phyloP scores from a whole-genome alignment of 2,888 invertebrate species.

The Chymomyza caudatula region DNA sequence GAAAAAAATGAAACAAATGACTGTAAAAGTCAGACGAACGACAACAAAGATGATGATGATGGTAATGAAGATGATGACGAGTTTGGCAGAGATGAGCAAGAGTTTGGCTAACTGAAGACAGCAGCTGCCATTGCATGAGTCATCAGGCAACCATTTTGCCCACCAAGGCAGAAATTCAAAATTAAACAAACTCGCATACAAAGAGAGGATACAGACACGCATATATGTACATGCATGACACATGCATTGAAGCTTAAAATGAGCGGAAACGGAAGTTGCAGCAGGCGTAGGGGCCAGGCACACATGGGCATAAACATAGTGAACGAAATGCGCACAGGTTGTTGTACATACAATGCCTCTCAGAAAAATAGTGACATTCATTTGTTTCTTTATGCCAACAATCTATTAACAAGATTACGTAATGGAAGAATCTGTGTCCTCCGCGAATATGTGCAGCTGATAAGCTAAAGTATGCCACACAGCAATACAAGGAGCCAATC shows the following conservation, averaged over 20 bases:
- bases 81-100: neutral
- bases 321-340: conserved; percentile 52
- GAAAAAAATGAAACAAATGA: neutral
- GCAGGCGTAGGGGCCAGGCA: conserved; percentile 22
- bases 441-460: too few species aligned
- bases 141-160: neutral
- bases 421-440: too few species aligned
- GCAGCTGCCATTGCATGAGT: neutral
- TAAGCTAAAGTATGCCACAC: too few species aligned
- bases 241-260: conserved; percentile 19
- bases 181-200: conserved; percentile 35
- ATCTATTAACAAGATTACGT: too few species aligned
- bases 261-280: conserved; percentile 49
- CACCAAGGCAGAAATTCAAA: conserved; percentile 32
- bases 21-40: neutral
- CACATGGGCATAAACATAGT: conserved; percentile 41
- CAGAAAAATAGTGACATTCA: neutral
- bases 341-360: neutral
- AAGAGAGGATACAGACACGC: conserved; percentile 1
- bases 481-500: too few species aligned
- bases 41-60: neutral
- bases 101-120: neutral
- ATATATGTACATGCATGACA: conserved; percentile 11
- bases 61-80: too few species aligned
- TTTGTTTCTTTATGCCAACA: too few species aligned